Conservation (phyloP, 1,140 invertebrate genomes). For the Lucilia cuprina region DNA sequence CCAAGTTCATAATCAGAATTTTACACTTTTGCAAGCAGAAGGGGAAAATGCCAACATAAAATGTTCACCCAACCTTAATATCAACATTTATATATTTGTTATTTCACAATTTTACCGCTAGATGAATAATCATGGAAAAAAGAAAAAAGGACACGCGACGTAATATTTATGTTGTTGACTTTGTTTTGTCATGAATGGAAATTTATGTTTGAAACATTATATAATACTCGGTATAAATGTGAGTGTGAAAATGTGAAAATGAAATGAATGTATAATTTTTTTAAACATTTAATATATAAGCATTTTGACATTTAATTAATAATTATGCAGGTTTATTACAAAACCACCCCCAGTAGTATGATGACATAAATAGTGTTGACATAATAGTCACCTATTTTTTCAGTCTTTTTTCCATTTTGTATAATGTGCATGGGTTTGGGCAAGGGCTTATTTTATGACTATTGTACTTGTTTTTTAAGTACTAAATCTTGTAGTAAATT, state of each 20-base stretch:
- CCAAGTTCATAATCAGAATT: neutral
- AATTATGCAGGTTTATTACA: conserved; percentile 3
- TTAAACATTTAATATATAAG: conserved; percentile 12
- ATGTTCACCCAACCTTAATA: neutral
- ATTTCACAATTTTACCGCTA: neutral
- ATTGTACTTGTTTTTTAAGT: neutral
- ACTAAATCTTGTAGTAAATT: neutral
- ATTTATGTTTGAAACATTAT: neutral
- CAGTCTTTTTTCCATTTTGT: neutral
- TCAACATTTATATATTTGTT: neutral
- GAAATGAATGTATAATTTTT: neutral
- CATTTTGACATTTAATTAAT: conserved; percentile 34
- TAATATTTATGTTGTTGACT: neutral
- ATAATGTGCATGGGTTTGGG: neutral
- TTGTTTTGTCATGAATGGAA: neutral
- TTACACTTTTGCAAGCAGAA: neutral
- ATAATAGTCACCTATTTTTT: neutral
- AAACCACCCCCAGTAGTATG: neutral
- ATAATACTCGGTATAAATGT: neutral
- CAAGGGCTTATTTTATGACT: neutral
- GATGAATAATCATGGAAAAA: neutral
- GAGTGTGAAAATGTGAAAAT: neutral
- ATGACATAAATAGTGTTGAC: neutral
- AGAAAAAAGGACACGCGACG: conserved; percentile 7
- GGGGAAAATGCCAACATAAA: neutral